Evolutionary conservation across 2,113 vertebrate species (phyloP).

Genomic region (Sus scrofa): T2T-Sscrofa CM000825.6:77385501-77386000

Average conservation of each 20-base stretch:
- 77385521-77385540: not conserved
- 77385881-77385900: not conserved
- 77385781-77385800: not conserved
- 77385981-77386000: not conserved
- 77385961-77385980: not conserved
- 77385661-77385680: not conserved
- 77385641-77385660: not conserved
- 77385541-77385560: not conserved
- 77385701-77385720: not conserved
- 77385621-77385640: not conserved
- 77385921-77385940: not conserved
- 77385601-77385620: not conserved
- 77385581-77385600: not conserved
- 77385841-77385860: not conserved
- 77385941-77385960: not conserved
- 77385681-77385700: not conserved
- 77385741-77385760: not conserved
- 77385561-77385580: not conserved
- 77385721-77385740: not conserved
- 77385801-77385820: not conserved
- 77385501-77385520: not conserved
- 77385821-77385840: not conserved
- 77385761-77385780: not conserved
- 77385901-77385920: not conserved
- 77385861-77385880: not conserved